Conservation (phyloP, 2,113 vertebrate genomes). For the Thalassoma bifasciatum region DNA sequence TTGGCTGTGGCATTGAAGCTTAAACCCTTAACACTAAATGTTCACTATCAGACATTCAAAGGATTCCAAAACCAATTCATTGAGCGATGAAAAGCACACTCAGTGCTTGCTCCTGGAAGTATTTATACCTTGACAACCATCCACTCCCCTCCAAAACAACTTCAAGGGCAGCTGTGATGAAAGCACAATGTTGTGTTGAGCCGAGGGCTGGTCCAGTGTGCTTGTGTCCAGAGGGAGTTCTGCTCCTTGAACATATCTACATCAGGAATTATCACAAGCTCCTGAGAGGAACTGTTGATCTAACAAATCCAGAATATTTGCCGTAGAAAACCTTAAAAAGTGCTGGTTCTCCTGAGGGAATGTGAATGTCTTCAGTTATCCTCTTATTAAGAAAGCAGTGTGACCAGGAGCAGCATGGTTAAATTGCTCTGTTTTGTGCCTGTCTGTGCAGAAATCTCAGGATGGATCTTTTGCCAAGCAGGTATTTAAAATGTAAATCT, state of each 20-base stretch:
- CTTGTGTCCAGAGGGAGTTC: background rate
- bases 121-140: background rate
- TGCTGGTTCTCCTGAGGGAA: too few relatives aligned
- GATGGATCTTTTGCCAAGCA: background rate
- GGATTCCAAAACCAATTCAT: background rate
- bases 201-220: background rate
- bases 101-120: background rate
- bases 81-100: background rate
- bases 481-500: conserved; percentile 52
- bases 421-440: background rate
- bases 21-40: background rate
- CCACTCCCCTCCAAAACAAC: background rate
- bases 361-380: background rate
- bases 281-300: too few relatives aligned
- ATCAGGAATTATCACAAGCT: too few relatives aligned
- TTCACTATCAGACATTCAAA: background rate
- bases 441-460: background rate
- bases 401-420: background rate
- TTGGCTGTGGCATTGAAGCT: background rate
- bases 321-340: too few relatives aligned
- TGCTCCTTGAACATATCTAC: background rate
- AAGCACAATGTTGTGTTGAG: background rate
- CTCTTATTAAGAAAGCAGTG: background rate
- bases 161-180: background rate
- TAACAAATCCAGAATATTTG: too few relatives aligned